Conservation (phyloP, 2,113 vertebrate genomes). For the Dipodomys spectabilis region DNA sequence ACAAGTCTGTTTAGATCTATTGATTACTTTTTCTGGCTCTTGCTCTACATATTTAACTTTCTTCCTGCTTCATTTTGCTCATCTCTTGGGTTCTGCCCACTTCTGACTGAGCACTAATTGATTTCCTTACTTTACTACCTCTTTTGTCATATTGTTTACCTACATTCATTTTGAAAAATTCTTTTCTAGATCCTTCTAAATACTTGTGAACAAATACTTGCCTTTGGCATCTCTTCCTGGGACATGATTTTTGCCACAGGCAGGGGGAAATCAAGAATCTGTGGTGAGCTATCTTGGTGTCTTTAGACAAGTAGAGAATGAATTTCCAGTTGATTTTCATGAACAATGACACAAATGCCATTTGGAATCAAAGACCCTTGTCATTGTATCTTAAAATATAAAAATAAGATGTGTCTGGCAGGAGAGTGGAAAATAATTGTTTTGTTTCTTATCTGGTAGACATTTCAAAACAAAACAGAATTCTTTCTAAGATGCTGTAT, state of each 20-base stretch:
- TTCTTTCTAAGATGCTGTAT: background rate
- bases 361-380: constrained; percentile 35
- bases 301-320: background rate
- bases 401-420: constrained; percentile 18
- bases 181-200: background rate
- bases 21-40: background rate
- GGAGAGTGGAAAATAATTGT: constrained; percentile 26
- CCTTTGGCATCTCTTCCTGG: background rate
- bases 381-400: background rate
- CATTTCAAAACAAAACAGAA: constrained; percentile 39
- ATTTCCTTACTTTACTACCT: background rate
- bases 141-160: background rate
- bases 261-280: background rate
- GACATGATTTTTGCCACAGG: background rate
- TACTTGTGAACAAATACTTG: background rate
- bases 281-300: background rate
- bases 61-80: background rate
- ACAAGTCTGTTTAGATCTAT: background rate
- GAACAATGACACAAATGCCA: constrained; percentile 5
- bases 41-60: background rate
- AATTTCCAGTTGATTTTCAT: constrained; percentile 37
- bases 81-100: background rate
- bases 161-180: background rate
- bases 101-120: background rate
- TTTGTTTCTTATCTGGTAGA: constrained; percentile 7